Evolutionary conservation across 2,888 invertebrate species (phyloP), one percentile per base, ranked within the genome.

Genomic region (Callyntrura guangdongensis): DNA sequence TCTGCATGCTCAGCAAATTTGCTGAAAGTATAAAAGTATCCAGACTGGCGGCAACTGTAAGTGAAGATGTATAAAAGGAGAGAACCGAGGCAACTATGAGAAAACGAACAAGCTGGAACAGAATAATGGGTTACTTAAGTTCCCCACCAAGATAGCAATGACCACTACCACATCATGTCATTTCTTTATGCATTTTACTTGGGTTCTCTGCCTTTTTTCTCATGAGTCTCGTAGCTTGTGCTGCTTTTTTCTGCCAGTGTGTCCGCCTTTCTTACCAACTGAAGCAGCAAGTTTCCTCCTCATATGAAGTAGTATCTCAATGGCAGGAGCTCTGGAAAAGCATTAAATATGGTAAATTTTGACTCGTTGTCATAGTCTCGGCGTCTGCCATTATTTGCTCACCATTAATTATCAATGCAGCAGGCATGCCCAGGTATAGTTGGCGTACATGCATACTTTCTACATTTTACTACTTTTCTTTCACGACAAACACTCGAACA

Each of bases 351-450:
- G 74, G 74, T 74, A 74, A 74, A 22, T 8, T 47, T 49, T 74
- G 74, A 74, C 74, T 74, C 49, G 2, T 25, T 27, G 47, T 74
- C 47, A 12, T 74, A 22, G 47, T 74, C 20, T 49, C 14, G 4
- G 45, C 8, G 45, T 72, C 8, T 45, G 36, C 45, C 67, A n/a
- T 67, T 83, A 83, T 83, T 83, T 83, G 67, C 83, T 83, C 49
- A 49, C 64, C 67, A 83, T 83, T 83, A 83, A 27, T 12, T 36
- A 4, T 6, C 36, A n/a, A 67, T 83, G 64, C 83, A 83, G 74
- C 12, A 20, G 64, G 64, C 83, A 64, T 20, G 5, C 47, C 11
- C 20, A 74, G 8, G 27, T 36, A 36, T 2, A 36, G 6, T 4
- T 36, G 6, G 2, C 36, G 6, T 2, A 36, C 3, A 36, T 4